phyloP scores from a whole-genome alignment of 2,113 vertebrate genomes.

The Apaloderma vittatum region DNA sequence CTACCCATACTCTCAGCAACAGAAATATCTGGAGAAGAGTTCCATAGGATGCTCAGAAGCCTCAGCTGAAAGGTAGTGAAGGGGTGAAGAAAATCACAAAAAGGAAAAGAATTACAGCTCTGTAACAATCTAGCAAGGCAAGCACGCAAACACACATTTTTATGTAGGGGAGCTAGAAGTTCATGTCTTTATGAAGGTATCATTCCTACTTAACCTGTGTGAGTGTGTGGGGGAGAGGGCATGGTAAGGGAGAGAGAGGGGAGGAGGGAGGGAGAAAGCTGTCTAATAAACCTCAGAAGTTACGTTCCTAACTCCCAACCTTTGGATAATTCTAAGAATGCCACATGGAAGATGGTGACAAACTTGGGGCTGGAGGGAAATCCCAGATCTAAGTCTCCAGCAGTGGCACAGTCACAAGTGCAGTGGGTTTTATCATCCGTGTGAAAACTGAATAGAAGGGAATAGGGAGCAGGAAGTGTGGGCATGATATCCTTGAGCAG shows the following conservation, averaged over 20 bases:
- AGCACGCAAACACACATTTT: fast-evolving
- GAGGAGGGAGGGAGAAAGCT: neutral
- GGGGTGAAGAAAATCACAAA: neutral
- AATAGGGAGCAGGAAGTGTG: neutral
- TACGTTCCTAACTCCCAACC: neutral
- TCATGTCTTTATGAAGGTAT: neutral
- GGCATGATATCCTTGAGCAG: neutral
- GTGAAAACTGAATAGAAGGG: neutral
- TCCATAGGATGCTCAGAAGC: neutral
- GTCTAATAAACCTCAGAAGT: fast-evolving
- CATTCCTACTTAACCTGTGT: fast-evolving
- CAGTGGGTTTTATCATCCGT: neutral
- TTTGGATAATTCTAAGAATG: neutral
- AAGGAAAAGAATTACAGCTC: neutral
- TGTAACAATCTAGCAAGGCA: neutral
- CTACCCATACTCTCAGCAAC: neutral
- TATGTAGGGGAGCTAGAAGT: neutral
- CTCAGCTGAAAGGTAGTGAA: neutral
- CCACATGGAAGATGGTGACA: fast-evolving
- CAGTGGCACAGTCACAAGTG: neutral
- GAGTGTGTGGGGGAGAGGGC: fast-evolving
- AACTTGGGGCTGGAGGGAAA: neutral
- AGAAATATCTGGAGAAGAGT: neutral
- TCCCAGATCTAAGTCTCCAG: neutral
- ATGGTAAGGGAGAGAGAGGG: fast-evolving